Evolutionary conservation across 2,888 invertebrate genomes (phyloP).

Genomic region (Physocephala rufipes): DNA sequence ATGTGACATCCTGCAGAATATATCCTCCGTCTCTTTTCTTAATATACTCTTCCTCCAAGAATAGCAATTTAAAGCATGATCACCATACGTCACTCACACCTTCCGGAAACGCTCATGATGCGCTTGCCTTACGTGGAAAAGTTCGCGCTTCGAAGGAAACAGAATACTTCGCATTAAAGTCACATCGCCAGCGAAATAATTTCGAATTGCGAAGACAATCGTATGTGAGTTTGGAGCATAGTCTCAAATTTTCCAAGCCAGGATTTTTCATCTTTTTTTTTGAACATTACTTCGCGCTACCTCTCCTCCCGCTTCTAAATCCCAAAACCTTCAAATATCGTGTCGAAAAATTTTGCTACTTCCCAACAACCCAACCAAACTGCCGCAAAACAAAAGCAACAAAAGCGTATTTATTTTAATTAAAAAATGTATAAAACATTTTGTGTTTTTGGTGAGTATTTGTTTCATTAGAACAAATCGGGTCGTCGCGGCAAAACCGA

Average conservation of each 20-base stretch:
- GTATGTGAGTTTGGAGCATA: no score
- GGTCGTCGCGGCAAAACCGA: background rate
- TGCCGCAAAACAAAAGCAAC: no score
- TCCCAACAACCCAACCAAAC: no score
- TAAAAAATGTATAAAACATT: slow-evolving; percentile 13
- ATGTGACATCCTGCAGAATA: no score
- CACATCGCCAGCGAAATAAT: slow-evolving; percentile 25
- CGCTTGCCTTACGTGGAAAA: background rate
- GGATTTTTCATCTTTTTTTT: background rate
- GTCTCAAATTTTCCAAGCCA: no score
- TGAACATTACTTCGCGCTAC: background rate
- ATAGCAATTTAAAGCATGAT: slow-evolving; percentile 42
- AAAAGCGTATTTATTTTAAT: slow-evolving; percentile 2
- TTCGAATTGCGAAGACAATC: slow-evolving; percentile 19
- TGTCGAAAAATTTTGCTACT: no score
- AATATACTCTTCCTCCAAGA: no score
- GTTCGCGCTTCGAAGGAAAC: background rate
- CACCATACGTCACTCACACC: background rate
- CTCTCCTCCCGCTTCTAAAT: background rate
- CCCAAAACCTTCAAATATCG: background rate
- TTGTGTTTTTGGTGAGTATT: background rate
- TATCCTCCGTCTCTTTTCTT: no score
- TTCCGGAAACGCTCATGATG: background rate
- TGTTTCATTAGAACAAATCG: background rate
- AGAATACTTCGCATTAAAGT: slow-evolving; percentile 18